Evolutionary conservation across 2,888 invertebrate genomes (phyloP), one percentile per base, ranked within the genome.

Genomic region (Lasius platythorax): DNA sequence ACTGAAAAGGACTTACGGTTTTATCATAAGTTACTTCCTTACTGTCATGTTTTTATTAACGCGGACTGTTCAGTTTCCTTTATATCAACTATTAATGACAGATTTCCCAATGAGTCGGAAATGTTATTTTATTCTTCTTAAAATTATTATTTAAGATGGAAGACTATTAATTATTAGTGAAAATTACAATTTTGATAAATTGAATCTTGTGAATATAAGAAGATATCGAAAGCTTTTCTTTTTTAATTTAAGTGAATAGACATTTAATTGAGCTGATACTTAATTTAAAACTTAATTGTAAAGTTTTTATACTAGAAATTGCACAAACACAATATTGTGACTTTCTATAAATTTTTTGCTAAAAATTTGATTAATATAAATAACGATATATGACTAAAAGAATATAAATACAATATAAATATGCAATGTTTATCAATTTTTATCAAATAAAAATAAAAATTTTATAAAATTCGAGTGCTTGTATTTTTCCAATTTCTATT

Each of bases 21-120:
- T 53, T 33, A 30, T 18, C n/a, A 15, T 79, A 72, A 72, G 18
- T 72, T 58, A 33, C 37, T 73, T 23, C 33, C 46, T 43, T 40
- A 28, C n/a, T 33, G 23, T 4, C 9, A 3, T 33, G 43, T 58
- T 72, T 58, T 79, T 61, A 61, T 61, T 81, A 61, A 73, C 12
- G 37, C 23, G 15, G 0, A 2, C 15, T 11, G 11, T 12, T n/a
- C 6, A 30, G 0, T 30, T 78, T 30, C 18, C 12, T 15, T 18
- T 40, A 28, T 11, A 30, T 61, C 12, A 37, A 18, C 4, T 56
- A 0, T 56, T 72, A 56, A 72, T 46, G 18, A 28, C 12, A 46
- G 43, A 73, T 43, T 46, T 33, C 0, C 30, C 5, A 43, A 43
- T 33, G 9, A 23, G 3, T 23, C 56, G n/a, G 1, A 56, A 53